These are phyloP conservation scores for Piprites chloris DNA, from an alignment of 2,113 vertebrate species.

Conservation along the genomic window DNA sequence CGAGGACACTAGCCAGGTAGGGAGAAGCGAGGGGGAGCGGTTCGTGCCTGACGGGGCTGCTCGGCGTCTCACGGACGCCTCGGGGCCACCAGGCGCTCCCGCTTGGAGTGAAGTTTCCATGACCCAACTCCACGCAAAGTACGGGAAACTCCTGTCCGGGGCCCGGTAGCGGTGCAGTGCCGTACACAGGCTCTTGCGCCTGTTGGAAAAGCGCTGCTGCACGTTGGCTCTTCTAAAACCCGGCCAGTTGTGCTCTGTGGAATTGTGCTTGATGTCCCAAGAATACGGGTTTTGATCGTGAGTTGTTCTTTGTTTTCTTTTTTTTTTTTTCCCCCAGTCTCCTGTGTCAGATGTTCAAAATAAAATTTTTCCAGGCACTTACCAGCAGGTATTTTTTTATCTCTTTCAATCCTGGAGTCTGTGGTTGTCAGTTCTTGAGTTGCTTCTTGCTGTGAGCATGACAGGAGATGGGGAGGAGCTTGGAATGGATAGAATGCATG, in stretches of 20 bases:
- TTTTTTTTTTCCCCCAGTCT: neutral
- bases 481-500: conserved; percentile 49
- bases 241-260: neutral
- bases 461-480: conserved; percentile 56
- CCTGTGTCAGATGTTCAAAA: neutral
- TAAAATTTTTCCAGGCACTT: neutral
- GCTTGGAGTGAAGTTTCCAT: neutral
- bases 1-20: conserved; percentile 83
- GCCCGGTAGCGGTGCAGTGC: neutral
- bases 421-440: conserved; percentile 21
- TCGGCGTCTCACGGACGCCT: neutral
- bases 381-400: conserved; percentile 28
- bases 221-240: neutral
- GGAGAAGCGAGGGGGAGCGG: neutral
- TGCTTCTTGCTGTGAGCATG: conserved; percentile 51
- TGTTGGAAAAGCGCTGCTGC: neutral
- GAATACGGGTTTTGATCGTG: neutral
- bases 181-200: neutral
- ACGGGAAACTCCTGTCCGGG: neutral
- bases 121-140: neutral
- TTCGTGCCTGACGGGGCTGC: neutral
- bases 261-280: neutral
- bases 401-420: neutral
- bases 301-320: neutral
- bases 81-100: neutral